phyloP scores from a whole-genome alignment of 2,113 vertebrate species.

The Embiotoca jacksoni region DNA sequence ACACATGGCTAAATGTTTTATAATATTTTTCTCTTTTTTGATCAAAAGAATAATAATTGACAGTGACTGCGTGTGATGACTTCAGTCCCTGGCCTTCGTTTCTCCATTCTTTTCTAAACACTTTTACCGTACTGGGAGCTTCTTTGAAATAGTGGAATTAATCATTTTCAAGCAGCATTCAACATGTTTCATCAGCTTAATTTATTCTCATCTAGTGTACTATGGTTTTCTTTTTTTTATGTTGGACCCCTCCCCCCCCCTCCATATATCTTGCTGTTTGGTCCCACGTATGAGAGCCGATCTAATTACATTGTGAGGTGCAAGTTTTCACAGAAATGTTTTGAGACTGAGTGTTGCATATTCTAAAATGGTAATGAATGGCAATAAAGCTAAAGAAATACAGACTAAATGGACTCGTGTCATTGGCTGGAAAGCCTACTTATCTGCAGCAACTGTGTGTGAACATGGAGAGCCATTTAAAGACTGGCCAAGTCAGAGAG shows the following conservation, averaged over 20 bases:
- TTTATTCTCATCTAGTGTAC: slow-evolving; percentile 27
- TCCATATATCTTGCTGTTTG: background rate
- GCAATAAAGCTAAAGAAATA: too few relatives aligned
- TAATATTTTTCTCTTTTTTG: background rate
- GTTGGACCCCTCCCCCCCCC: background rate
- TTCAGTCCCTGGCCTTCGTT: background rate
- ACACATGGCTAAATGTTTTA: background rate
- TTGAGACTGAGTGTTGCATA: slow-evolving; percentile 8
- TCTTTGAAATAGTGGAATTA: slow-evolving; percentile 34
- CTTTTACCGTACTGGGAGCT: slow-evolving; percentile 16
- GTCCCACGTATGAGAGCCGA: background rate
- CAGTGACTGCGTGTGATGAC: background rate
- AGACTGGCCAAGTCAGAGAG: background rate
- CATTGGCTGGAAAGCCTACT: too few relatives aligned
- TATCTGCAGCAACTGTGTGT: too few relatives aligned
- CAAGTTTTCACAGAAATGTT: background rate
- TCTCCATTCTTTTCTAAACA: slow-evolving; percentile 5
- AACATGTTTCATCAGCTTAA: slow-evolving; percentile 1
- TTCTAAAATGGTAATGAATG: background rate
- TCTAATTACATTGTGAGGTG: background rate
- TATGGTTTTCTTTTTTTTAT: background rate
- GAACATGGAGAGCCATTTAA: too few relatives aligned
- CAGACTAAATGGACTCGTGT: too few relatives aligned
- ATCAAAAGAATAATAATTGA: slow-evolving; percentile 12
- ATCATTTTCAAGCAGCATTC: slow-evolving; percentile 6